These are phyloP conservation scores for Macaria notata DNA, from an alignment of 2,888 invertebrate genomes.

Conservation along the genomic window DNA sequence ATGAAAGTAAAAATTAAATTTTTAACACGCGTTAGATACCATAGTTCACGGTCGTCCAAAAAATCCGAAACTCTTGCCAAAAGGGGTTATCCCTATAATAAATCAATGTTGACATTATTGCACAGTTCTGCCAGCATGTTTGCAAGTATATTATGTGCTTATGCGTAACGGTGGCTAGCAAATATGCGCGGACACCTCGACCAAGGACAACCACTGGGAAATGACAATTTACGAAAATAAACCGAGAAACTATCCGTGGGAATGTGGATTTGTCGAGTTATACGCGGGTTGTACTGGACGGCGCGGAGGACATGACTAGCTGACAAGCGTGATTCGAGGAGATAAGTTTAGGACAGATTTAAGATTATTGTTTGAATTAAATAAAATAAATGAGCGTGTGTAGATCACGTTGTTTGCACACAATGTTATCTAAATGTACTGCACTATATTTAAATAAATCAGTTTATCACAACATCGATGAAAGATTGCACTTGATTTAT, in stretches of 20 bases:
- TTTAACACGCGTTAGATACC: no score
- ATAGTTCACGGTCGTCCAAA: slow-evolving; percentile 1
- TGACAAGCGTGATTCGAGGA: neutral
- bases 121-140: neutral
- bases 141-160: neutral
- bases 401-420: no score
- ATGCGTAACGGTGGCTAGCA: slow-evolving; percentile 2
- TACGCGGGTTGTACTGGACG: slow-evolving; percentile 1
- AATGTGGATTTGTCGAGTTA: slow-evolving; percentile 8
- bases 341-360: no score
- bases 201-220: slow-evolving; percentile 42
- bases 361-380: no score
- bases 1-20: no score
- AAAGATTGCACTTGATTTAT: no score
- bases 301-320: neutral
- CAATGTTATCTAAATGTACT: no score
- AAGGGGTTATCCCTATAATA: slow-evolving; percentile 6
- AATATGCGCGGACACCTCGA: slow-evolving; percentile 20
- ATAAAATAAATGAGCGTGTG: no score
- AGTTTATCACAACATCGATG: no score
- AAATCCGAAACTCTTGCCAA: neutral
- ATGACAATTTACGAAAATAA: slow-evolving; percentile 44
- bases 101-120: slow-evolving; percentile 5
- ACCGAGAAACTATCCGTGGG: slow-evolving; percentile 23
- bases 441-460: no score